A percentile compares a stretch with the other conserved stretches of the same genome.
phyloP scores from a whole-genome alignment of 2,888 invertebrate species.

The Scelioninae gen. 1 region DNA sequence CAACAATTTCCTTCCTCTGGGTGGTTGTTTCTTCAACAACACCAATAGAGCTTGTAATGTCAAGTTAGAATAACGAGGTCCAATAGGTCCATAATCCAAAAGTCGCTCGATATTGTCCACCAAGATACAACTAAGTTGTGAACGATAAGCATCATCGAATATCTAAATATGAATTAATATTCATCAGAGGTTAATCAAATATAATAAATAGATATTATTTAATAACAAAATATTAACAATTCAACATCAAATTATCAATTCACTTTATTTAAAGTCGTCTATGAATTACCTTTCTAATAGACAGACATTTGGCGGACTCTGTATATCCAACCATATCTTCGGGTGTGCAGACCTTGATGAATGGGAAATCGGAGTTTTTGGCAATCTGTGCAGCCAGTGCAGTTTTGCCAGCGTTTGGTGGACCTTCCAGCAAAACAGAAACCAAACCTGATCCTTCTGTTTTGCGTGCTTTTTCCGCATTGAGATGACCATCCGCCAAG shows the following conservation, averaged over 20 bases:
- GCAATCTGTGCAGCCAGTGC: slow-evolving; percentile 98
- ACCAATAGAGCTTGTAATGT: slow-evolving; percentile 98
- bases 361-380: slow-evolving; percentile 98
- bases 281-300: slow-evolving; percentile 97
- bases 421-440: slow-evolving; percentile 96
- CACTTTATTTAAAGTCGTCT: too few relatives aligned
- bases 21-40: slow-evolving; percentile 97
- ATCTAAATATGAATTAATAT: too few relatives aligned
- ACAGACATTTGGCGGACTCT: slow-evolving; percentile 97
- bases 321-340: slow-evolving; percentile 99
- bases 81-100: slow-evolving; percentile 98
- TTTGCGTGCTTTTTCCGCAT: slow-evolving; percentile 93
- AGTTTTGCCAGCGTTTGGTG: slow-evolving; percentile 98
- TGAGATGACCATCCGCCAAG: slow-evolving; percentile 95
- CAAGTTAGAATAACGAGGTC: slow-evolving; percentile 98
- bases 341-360: slow-evolving; percentile 98
- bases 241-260: too few relatives aligned
- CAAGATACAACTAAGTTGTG: slow-evolving; percentile 96
- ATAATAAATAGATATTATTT: too few relatives aligned
- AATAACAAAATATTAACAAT: too few relatives aligned
- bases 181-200: too few relatives aligned
- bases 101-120: slow-evolving; percentile 99
- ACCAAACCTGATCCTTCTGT: slow-evolving; percentile 92
- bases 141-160: slow-evolving; percentile 99
- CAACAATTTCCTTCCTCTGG: slow-evolving; percentile 89